phyloP scores from a whole-genome alignment of 2,888 invertebrate species.

The Trissolcus japonicus region DNA sequence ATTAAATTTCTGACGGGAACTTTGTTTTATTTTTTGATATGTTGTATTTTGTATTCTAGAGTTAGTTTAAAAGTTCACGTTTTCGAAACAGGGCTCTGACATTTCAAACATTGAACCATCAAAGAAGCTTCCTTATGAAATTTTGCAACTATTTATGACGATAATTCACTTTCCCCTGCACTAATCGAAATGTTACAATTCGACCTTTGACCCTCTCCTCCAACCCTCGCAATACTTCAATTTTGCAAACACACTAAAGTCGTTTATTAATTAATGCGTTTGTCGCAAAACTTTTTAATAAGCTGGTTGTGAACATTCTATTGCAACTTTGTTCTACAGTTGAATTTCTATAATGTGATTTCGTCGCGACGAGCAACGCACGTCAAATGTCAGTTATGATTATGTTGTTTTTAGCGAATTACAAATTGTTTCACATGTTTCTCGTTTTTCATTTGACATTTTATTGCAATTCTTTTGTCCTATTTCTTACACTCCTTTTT shows the following conservation, averaged over 20 bases:
- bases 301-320: conserved; percentile 10
- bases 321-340: conserved; percentile 16
- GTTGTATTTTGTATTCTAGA: no score
- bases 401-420: conserved; percentile 10
- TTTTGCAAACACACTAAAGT: conserved; percentile 11
- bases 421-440: not conserved
- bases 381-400: conserved; percentile 18
- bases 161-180: conserved; percentile 26
- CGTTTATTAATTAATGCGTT: conserved; percentile 26
- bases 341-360: conserved; percentile 17
- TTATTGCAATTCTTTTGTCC: not conserved
- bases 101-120: conserved; percentile 1
- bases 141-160: conserved; percentile 19
- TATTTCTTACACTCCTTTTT: no score
- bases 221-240: not conserved
- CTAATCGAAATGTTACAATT: conserved; percentile 11
- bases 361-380: conserved; percentile 3
- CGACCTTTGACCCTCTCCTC: conserved; percentile 14
- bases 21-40: no score
- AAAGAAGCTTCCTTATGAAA: not conserved
- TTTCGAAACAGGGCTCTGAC: conserved; percentile 8
- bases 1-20: no score
- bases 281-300: conserved; percentile 15
- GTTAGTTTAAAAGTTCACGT: not conserved
- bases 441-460: not conserved